These are phyloP conservation scores for Caenorhabditis briggsae DNA, from an alignment of 1,140 invertebrate species.

Conservation along the genomic window DNA sequence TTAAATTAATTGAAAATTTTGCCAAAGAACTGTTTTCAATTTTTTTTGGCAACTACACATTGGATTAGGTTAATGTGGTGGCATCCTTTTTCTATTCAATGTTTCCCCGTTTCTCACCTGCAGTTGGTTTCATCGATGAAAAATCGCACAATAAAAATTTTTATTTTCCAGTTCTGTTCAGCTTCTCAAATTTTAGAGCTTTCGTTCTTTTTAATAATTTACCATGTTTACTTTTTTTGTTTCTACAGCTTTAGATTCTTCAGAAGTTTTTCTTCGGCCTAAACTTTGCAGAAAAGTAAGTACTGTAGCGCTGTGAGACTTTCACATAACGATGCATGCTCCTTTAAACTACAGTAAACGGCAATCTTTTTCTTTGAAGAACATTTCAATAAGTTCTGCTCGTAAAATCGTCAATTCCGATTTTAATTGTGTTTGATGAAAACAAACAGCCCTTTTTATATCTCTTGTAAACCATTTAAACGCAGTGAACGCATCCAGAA, in stretches of 20 bases:
- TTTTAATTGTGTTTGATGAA: background rate
- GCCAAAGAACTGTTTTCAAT: too few species aligned
- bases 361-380: background rate
- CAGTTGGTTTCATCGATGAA: background rate
- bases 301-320: too few species aligned
- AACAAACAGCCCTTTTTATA: background rate
- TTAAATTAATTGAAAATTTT: too few species aligned
- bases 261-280: too few species aligned
- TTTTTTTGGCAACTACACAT: background rate
- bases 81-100: background rate
- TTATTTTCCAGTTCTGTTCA: background rate
- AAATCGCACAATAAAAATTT: constrained; percentile 9
- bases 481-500: background rate
- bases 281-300: too few species aligned
- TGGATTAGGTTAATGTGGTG: background rate
- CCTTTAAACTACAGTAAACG: background rate
- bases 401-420: background rate
- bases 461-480: background rate
- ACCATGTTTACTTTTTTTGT: too few species aligned
- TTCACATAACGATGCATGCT: background rate
- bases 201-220: too few species aligned
- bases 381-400: background rate
- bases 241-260: too few species aligned
- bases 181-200: background rate
- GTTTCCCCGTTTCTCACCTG: background rate